Percentiles rank a stretch among this genome's conserved stretches.
phyloP scores from a whole-genome alignment of 2,113 vertebrate species.

The Microtus pennsylvanicus region DNA sequence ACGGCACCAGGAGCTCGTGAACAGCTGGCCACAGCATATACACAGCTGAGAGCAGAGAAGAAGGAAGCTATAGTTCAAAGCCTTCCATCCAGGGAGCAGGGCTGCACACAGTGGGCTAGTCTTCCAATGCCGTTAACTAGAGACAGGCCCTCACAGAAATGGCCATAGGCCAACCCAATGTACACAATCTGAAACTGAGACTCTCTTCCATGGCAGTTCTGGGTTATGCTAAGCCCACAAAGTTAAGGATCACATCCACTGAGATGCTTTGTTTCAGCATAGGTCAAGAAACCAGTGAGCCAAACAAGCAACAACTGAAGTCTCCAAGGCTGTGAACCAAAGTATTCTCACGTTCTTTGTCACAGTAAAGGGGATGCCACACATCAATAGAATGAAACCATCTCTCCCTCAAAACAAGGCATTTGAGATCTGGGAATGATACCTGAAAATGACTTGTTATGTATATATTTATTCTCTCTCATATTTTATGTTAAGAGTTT shows the following conservation, averaged over 20 bases:
- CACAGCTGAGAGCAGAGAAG: background rate
- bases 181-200: background rate
- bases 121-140: background rate
- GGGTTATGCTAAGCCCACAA: too few relatives aligned
- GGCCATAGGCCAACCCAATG: background rate
- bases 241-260: background rate
- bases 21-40: background rate
- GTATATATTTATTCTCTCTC: background rate
- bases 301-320: background rate
- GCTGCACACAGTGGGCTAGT: background rate
- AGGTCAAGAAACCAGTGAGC: background rate
- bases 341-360: background rate
- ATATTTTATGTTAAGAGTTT: conserved; percentile 10
- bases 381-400: background rate
- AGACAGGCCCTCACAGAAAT: background rate
- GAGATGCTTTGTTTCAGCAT: background rate
- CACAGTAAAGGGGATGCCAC: background rate
- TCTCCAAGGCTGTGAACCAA: background rate
- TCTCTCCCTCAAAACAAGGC: background rate
- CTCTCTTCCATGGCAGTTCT: background rate
- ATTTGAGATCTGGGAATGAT: background rate
- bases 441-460: background rate
- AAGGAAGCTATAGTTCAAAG: background rate
- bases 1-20: background rate
- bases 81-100: background rate